Percentiles rank a stretch among this genome's conserved stretches.
phyloP scores from a whole-genome alignment of 2,888 invertebrate genomes.

The Drosophila austrosaltans region DNA sequence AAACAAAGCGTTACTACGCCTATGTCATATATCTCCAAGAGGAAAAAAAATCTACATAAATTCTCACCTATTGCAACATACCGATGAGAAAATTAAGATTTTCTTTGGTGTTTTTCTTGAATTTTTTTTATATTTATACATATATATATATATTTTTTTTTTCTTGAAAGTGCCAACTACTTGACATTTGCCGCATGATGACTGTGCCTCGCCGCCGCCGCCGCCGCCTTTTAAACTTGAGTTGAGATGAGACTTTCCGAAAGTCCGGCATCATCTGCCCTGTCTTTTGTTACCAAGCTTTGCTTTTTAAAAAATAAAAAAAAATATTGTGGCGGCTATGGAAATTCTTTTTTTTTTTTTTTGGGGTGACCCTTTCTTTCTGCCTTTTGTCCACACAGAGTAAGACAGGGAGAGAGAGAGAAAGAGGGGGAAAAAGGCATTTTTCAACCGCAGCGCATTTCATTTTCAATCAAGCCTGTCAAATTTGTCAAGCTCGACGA shows the following conservation, averaged over 20 bases:
- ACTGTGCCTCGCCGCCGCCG: not conserved
- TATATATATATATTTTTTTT: slow-evolving; percentile 20
- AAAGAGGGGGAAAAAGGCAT: slow-evolving; percentile 30
- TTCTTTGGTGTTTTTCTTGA: slow-evolving; percentile 17
- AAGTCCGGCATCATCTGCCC: slow-evolving; percentile 35
- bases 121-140: slow-evolving; percentile 31
- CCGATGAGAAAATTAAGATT: slow-evolving; percentile 17
- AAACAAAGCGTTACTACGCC: not conserved
- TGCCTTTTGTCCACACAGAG: slow-evolving; percentile 18
- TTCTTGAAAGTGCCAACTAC: slow-evolving; percentile 73
- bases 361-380: slow-evolving; percentile 35
- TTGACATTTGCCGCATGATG: slow-evolving; percentile 61
- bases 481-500: slow-evolving; percentile 78
- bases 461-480: slow-evolving; percentile 80
- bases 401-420: not conserved
- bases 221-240: slow-evolving; percentile 29
- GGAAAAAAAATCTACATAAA: slow-evolving; percentile 66
- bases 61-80: slow-evolving; percentile 64
- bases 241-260: slow-evolving; percentile 58
- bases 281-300: slow-evolving; percentile 51
- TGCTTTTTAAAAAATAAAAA: slow-evolving; percentile 32
- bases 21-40: not conserved
- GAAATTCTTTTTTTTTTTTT: slow-evolving; percentile 27
- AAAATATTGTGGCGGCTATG: slow-evolving; percentile 19
- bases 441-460: slow-evolving; percentile 65